phyloP scores from a whole-genome alignment of 1,140 invertebrate species.

The Solen grandis region DNA sequence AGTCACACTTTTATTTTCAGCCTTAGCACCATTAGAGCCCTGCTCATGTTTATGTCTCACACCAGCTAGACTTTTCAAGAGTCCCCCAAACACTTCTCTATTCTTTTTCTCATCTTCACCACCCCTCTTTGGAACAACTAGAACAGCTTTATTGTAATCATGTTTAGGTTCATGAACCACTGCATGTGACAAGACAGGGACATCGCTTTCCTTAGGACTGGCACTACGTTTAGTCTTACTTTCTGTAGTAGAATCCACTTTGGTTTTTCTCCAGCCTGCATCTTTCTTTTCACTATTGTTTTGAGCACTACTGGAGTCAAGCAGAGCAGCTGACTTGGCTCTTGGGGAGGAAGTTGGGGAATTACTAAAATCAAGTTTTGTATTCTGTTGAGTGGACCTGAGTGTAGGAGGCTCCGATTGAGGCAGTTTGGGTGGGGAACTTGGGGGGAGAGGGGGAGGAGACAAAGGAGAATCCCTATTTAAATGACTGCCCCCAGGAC shows the following conservation, averaged over 20 bases:
- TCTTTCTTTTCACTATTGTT: neutral
- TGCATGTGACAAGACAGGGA: too few species aligned
- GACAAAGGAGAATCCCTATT: constrained; percentile 34
- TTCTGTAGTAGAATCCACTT: too few species aligned
- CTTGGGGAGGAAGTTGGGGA: constrained; percentile 33
- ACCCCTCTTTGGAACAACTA: constrained; percentile 36
- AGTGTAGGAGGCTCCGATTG: constrained; percentile 18
- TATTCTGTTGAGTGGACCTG: too few species aligned
- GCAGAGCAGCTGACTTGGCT: too few species aligned
- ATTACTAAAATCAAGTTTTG: neutral
- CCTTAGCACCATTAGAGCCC: constrained; percentile 1
- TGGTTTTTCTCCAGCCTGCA: neutral
- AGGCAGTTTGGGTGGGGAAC: constrained; percentile 42
- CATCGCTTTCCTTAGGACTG: constrained; percentile 47
- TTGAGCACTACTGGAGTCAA: too few species aligned
- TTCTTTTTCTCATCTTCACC: constrained; percentile 40
- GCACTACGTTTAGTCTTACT: too few species aligned
- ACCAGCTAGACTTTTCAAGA: constrained; percentile 49
- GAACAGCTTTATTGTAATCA: constrained; percentile 4
- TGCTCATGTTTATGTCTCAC: constrained; percentile 42
- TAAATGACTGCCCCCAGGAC: neutral
- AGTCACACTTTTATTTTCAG: neutral
- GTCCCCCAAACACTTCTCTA: constrained; percentile 38
- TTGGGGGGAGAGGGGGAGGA: constrained; percentile 52
- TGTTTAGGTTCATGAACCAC: constrained; percentile 25